Evolutionary conservation across 2,113 vertebrate species (phyloP), one percentile per base, ranked within the genome.

Genomic region (Corynorhinus townsendii): DNA sequence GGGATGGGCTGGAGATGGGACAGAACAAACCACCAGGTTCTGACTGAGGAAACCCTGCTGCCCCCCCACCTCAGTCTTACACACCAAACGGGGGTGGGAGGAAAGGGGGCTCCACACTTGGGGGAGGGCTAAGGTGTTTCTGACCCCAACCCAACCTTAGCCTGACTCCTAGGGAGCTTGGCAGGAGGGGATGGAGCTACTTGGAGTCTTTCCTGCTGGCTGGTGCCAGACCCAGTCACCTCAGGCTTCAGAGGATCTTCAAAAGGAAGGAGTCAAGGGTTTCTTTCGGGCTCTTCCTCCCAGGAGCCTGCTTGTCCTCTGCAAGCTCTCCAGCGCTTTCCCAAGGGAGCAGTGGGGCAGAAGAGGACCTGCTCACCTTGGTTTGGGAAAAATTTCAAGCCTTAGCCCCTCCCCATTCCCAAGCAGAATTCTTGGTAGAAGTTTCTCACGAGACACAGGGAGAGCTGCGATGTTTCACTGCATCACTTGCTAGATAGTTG

Each of bases 371-470:
- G 22, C 43, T 89, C 33, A 33, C 26, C 40, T 75, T 87, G 81
- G 73, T 54, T 81, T 77, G 85, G 72, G 85, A 93, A 62, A 92
- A 86, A 47, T 88, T 90, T 86, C 68, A 80, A 14, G 62, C 47
- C 40, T 71, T 56, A 94, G 80, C n/a, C 43, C 11, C 8, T 69
- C 11, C 20, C 40, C 2, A 15, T 26, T 28, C 28, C 49, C 59
- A 59, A 66, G 77, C 54, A 83, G 80, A 91, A 52, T 47, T 45
- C 47, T 28, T 4, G 9, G 7, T 22, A 84, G n/a, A 33, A 75
- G 66, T 22, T 1, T 81, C 71, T 88, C 66, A 35, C 0, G 15
- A 81, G 71, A 59, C 2, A 11, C 4, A n/a, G 30, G 64, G 47
- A 88, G 26, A 83, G 3, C 24, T 69, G 33, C 11, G 19, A 40